Evolutionary conservation across 2,888 invertebrate genomes (phyloP).

Genomic region (Leptopilina drosophilae): DNA sequence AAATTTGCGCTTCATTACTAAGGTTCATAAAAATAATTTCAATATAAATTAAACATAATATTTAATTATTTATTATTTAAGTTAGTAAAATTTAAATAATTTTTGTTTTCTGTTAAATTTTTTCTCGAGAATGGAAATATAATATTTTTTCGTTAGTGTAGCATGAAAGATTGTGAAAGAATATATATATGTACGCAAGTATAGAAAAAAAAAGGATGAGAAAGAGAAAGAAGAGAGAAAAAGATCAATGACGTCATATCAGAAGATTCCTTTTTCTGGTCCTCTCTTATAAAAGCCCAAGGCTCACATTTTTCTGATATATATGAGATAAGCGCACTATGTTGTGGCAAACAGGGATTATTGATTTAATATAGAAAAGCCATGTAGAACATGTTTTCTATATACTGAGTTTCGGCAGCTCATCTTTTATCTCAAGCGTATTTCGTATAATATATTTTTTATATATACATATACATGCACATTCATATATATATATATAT

Average conservation of each 20-base stretch:
- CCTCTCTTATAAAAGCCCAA: constrained; percentile 8
- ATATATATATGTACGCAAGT: neutral
- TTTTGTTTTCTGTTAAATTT: no score
- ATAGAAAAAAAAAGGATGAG: no score
- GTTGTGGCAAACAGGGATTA: constrained; percentile 10
- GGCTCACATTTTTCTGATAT: constrained; percentile 11
- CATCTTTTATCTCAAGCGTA: constrained; percentile 11
- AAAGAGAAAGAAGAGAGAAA: no score
- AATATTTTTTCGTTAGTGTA: neutral
- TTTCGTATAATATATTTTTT: neutral
- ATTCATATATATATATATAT: no score
- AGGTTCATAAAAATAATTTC: no score
- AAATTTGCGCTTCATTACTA: no score
- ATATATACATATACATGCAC: no score
- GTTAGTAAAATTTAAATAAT: no score
- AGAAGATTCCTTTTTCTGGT: constrained; percentile 2
- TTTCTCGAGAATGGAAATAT: no score
- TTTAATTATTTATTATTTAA: no score
- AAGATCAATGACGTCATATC: constrained; percentile 18
- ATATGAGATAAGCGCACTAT: constrained; percentile 22
- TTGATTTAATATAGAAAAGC: constrained; percentile 20
- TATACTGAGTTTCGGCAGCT: neutral
- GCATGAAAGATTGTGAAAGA: neutral
- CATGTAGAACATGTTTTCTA: neutral
- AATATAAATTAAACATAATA: no score